These are phyloP conservation scores for Selene dorsalis DNA, from an alignment of 2,797 vertebrate genomes.

Conservation along the genomic window DNA sequence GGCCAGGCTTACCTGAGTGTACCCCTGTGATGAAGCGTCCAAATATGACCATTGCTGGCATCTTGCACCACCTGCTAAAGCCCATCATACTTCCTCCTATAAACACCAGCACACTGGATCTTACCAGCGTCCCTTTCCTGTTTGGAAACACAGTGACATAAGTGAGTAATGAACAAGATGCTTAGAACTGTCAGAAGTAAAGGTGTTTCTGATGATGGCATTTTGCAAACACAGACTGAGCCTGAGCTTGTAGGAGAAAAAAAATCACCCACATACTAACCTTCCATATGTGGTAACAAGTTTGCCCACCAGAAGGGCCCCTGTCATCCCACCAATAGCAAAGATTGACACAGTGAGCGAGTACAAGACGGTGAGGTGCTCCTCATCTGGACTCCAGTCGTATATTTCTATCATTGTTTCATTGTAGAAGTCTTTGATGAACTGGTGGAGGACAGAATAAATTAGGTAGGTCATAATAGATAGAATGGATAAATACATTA, in stretches of 20 bases:
- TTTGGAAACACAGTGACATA: conserved; percentile 47
- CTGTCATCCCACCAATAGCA: conserved; percentile 88
- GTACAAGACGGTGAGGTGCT: conserved; percentile 85
- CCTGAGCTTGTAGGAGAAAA: background rate
- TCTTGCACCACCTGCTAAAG: conserved; percentile 83
- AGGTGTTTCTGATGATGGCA: background rate
- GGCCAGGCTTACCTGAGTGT: conserved; percentile 86
- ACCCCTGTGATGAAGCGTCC: conserved; percentile 90
- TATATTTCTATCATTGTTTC: conserved; percentile 81
- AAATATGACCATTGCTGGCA: conserved; percentile 88
- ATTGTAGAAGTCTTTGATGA: conserved; percentile 94
- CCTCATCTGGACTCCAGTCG: conserved; percentile 67
- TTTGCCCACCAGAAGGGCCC: conserved; percentile 86
- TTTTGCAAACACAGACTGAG: background rate
- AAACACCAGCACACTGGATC: conserved; percentile 86
- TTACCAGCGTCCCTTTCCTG: conserved; percentile 90
- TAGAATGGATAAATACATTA: too few species aligned
- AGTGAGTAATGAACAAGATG: background rate
- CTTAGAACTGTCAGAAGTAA: background rate
- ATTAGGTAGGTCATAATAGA: background rate
- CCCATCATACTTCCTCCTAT: conserved; percentile 87
- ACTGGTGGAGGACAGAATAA: conserved; percentile 72
- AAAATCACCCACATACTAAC: conserved; percentile 70
- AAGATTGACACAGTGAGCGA: conserved; percentile 92
- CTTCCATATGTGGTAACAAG: conserved; percentile 89